Base-by-base conservation (phyloP, 2,888 invertebrate species). In the Spodoptera exigua region DNA sequence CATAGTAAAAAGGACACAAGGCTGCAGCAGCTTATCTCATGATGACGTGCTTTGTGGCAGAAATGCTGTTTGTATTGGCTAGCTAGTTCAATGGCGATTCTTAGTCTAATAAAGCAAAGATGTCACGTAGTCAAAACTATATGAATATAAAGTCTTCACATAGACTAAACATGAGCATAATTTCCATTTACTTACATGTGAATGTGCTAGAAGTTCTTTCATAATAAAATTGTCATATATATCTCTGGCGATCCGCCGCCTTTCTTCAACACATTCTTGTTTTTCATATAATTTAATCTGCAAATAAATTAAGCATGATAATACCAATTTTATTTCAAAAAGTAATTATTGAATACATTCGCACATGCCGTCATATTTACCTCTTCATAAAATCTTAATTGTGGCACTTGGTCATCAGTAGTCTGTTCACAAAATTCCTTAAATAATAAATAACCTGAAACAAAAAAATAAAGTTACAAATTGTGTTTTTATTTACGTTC, bases 201-300 rank as follows among this genome's bases (percentile, higher is more conserved):
- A 97, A 95, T 99, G 98, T 78, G 99, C 98, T 91, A 99, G 96
- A 91, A 99, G 96, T 95, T 99, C 99, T 93, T 99, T 99, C 99
- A 99, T 99, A 89, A 99, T 99, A 95, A 98, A 99, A 95, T 99
- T 99, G 95, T 99, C 99, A 95, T 99, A 99, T 87, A 99, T 99
- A 93, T 99, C 98, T 86, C 98, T 96, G 67, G 99, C 99, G 85
- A 98, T 96, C 91, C 98, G 97, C 95, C 97, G 97, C 88, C 99
- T 95, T 87, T 99, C 99, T 83, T 99, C 99, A 70, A 97, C 96
- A 84, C 98, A 98, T 94, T 99, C 99, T 89, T 99, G 96, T 95
- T 99, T 99, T 95, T 99, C 99, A 95, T 98, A 99, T 92, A 97
- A 96, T 95, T 99, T 99, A 89, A 99, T 99, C 99, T 99, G 96